phyloP scores from a whole-genome alignment of 1,140 invertebrate species.

The Rhyzopertha dominica region DNA sequence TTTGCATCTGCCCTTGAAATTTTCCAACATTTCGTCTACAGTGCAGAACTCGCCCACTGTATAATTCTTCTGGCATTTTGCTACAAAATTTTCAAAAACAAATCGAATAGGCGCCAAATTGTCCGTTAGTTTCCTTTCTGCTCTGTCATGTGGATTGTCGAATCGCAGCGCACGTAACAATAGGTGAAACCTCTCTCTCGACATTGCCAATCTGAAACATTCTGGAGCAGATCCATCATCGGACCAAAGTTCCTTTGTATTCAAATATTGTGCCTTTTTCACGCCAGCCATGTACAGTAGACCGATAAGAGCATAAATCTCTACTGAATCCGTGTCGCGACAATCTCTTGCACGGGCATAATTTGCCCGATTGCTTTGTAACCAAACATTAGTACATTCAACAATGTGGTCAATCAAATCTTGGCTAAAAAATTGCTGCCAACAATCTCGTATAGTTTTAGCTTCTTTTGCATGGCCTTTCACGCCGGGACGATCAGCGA shows the following conservation, averaged over 20 bases:
- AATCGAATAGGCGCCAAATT: slow-evolving; percentile 9
- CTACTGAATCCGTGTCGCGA: slow-evolving; percentile 1
- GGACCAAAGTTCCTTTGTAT: slow-evolving; percentile 1
- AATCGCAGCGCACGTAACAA: slow-evolving; percentile 4
- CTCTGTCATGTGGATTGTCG: too few species aligned
- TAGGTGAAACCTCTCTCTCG: slow-evolving; percentile 5
- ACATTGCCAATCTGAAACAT: slow-evolving; percentile 2
- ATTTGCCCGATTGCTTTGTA: slow-evolving; percentile 4
- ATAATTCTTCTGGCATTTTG: neutral
- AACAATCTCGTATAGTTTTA: slow-evolving; percentile 4
- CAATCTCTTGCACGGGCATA: slow-evolving; percentile 3
- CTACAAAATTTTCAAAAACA: slow-evolving; percentile 7
- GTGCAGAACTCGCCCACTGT: slow-evolving; percentile 1
- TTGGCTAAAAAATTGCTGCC: too few species aligned
- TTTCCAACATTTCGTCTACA: slow-evolving; percentile 44
- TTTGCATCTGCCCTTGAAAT: slow-evolving; percentile 40
- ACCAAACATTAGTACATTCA: slow-evolving; percentile 4
- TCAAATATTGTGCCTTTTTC: slow-evolving; percentile 10
- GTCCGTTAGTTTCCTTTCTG: too few species aligned
- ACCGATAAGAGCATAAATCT: slow-evolving; percentile 8
- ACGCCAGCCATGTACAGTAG: slow-evolving; percentile 8
- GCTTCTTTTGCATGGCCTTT: neutral
- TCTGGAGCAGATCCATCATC: slow-evolving; percentile 7
- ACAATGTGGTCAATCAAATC: slow-evolving; percentile 3
- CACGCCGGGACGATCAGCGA: slow-evolving; percentile 1